Evolutionary conservation across 1,140 invertebrate genomes (phyloP).

Genomic region (Drosophila pseudoananassae): DNA sequence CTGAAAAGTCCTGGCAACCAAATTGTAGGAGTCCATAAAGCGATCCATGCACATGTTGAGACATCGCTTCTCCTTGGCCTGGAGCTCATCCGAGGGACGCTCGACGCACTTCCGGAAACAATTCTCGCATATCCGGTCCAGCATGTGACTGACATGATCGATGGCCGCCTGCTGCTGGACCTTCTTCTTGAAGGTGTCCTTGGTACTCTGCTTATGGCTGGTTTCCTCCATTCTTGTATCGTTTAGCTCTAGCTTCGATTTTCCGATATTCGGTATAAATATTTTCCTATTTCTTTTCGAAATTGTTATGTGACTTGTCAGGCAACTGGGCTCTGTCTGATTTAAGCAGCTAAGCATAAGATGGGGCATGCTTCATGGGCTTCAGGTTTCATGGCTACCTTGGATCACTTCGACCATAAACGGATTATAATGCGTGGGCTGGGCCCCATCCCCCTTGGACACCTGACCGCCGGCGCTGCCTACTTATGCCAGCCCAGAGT

Average conservation of each 20-base stretch:
- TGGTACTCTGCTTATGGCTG: background rate
- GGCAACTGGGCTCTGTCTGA: background rate
- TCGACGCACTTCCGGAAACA: conserved; percentile 2
- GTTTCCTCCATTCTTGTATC: background rate
- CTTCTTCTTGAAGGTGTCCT: background rate
- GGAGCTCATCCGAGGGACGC: background rate
- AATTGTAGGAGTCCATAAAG: background rate
- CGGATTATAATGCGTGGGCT: conserved; percentile 45
- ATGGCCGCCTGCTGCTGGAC: background rate
- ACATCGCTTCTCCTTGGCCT: background rate
- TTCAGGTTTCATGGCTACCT: background rate
- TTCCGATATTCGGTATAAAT: background rate
- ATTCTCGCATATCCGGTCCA: background rate
- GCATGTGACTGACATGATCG: background rate
- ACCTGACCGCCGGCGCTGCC: background rate
- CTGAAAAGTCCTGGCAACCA: background rate
- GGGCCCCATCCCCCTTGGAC: background rate
- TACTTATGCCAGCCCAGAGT: conserved; percentile 42
- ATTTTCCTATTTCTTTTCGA: background rate
- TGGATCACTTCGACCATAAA: conserved; percentile 27
- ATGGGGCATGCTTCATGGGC: too few species aligned
- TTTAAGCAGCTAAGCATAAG: background rate
- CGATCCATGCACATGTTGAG: background rate
- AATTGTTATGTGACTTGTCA: background rate
- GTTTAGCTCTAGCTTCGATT: too few species aligned